These are phyloP conservation scores for Elachura formosa DNA, from an alignment of 2,113 vertebrate genomes.

Conservation along the genomic window DNA sequence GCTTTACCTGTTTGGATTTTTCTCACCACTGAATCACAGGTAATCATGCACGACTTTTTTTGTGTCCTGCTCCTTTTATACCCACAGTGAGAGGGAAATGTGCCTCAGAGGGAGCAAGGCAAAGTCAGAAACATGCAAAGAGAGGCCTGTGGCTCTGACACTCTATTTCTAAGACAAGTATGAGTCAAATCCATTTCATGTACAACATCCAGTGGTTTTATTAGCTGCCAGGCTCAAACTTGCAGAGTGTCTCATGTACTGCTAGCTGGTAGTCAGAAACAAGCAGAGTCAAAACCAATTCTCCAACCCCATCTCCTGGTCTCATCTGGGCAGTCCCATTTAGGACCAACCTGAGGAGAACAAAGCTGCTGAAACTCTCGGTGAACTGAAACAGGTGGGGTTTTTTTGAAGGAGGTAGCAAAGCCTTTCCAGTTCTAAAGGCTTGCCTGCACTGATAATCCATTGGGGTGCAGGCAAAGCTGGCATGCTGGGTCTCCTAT, in stretches of 20 bases:
- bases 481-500: neutral
- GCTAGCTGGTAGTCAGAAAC: neutral
- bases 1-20: neutral
- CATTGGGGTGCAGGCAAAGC: neutral
- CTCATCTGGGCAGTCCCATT: neutral
- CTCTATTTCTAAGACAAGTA: neutral
- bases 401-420: neutral
- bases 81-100: accelerated
- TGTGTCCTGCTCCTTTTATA: neutral
- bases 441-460: neutral
- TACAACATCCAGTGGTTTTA: neutral
- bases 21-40: neutral
- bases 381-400: neutral
- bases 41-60: neutral
- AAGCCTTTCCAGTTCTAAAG: neutral
- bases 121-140: neutral
- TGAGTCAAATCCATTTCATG: neutral
- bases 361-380: neutral
- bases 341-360: neutral
- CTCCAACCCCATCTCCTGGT: constrained; percentile 30
- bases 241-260: neutral
- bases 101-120: neutral
- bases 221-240: neutral
- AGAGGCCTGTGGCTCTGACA: neutral
- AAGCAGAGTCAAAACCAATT: neutral